phyloP scores from a whole-genome alignment of 2,797 vertebrate species.

The Chromis chromis region DNA sequence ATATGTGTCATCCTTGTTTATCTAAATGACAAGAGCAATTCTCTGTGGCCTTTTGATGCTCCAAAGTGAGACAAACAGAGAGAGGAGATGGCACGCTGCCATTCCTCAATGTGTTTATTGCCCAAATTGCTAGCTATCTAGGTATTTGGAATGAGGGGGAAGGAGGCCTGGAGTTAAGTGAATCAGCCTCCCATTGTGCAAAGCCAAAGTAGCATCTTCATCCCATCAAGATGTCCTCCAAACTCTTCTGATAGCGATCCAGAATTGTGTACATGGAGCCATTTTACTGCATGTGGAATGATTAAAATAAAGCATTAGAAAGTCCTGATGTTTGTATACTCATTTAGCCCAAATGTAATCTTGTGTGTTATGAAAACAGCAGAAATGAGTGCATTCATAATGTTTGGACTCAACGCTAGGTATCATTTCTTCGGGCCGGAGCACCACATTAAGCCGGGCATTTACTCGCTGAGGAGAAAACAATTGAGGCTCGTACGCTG shows the following conservation, averaged over 20 bases:
- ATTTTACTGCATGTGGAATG: conserved; percentile 61
- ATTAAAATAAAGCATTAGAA: conserved; percentile 57
- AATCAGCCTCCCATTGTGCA: conserved; percentile 38
- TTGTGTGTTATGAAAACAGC: conserved; percentile 14
- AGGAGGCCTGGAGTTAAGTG: conserved; percentile 10
- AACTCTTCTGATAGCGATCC: conserved; percentile 28
- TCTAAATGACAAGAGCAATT: conserved; percentile 34
- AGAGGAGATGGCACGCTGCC: conserved; percentile 29
- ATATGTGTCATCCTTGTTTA: conserved; percentile 2
- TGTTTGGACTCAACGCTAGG: conserved; percentile 4
- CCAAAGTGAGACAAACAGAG: not conserved
- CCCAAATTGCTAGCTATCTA: conserved; percentile 50
- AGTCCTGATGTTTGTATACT: conserved; percentile 32
- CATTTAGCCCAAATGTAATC: conserved; percentile 40
- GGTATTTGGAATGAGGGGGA: conserved; percentile 3
- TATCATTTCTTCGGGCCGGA: conserved; percentile 33
- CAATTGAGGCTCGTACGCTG: conserved; percentile 61
- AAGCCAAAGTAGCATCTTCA: conserved; percentile 55
- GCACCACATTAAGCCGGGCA: conserved; percentile 66
- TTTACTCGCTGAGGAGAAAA: conserved; percentile 70
- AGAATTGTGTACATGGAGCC: conserved; percentile 41
- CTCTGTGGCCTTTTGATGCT: conserved; percentile 52
- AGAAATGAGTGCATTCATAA: conserved; percentile 9
- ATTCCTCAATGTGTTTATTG: conserved; percentile 61
- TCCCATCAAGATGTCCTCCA: conserved; percentile 41